Evolutionary conservation across 1,140 invertebrate species (phyloP).

Genomic region (Ptiloglossa arizonensis): DNA sequence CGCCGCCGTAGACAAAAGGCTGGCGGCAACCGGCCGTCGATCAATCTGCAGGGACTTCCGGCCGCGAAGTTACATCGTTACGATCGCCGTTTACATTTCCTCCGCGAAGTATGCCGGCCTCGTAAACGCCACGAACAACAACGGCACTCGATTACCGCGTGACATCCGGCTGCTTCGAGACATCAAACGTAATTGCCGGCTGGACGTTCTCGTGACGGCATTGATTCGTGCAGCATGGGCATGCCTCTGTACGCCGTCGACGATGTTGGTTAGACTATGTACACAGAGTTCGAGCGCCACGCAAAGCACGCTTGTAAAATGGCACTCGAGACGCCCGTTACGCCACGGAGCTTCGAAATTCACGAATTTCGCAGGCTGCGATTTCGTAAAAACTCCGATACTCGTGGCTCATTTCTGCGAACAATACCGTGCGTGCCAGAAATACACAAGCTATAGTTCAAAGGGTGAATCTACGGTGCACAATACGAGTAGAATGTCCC

Average conservation of each 20-base stretch:
- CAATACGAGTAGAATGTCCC: too few species aligned
- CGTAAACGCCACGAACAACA: not conserved
- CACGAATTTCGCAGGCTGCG: not conserved
- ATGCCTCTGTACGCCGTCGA: not conserved
- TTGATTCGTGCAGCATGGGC: constrained; percentile 3
- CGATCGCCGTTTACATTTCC: constrained; percentile 1
- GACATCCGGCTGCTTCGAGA: constrained; percentile 7
- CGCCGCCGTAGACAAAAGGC: not conserved
- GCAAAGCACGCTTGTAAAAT: constrained; percentile 11
- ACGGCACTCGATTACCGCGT: not conserved
- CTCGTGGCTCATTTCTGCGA: too few species aligned
- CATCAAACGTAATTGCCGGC: constrained; percentile 3
- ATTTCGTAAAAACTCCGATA: too few species aligned
- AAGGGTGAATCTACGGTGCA: too few species aligned
- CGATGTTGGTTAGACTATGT: not conserved
- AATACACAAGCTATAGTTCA: too few species aligned
- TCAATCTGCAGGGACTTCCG: not conserved
- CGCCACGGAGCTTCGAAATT: not conserved
- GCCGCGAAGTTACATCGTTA: not conserved
- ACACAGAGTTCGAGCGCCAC: not conserved
- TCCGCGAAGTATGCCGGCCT: not conserved
- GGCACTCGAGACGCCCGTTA: not conserved
- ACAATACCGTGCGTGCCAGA: too few species aligned
- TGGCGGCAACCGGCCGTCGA: not conserved
- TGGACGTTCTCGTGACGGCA: not conserved